These are phyloP conservation scores for Nebria salina DNA, from an alignment of 2,888 invertebrate species.

Conservation along the genomic window DNA sequence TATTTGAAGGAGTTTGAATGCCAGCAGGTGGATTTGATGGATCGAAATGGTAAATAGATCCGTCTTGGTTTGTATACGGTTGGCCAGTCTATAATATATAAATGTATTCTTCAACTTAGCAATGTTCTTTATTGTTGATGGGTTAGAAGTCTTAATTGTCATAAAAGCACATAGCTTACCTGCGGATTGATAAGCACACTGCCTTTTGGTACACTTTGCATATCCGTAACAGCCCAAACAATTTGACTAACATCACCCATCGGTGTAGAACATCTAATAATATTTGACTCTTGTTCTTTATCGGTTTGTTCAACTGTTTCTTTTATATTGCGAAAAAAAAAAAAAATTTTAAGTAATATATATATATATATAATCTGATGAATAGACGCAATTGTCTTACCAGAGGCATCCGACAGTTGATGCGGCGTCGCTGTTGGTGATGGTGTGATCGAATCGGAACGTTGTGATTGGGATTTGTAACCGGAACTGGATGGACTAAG, in stretches of 20 bases:
- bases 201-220: slow-evolving; percentile 85
- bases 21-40: slow-evolving; percentile 72
- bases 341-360: no score
- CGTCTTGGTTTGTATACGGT: slow-evolving; percentile 80
- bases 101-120: neutral
- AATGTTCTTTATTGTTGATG: slow-evolving; percentile 4
- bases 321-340: slow-evolving; percentile 7
- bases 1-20: slow-evolving; percentile 52
- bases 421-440: slow-evolving; percentile 73
- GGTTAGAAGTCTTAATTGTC: no score
- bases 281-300: slow-evolving; percentile 13
- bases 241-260: slow-evolving; percentile 61
- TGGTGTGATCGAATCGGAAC: slow-evolving; percentile 81
- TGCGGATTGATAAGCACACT: slow-evolving; percentile 89
- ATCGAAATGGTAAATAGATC: slow-evolving; percentile 80
- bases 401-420: slow-evolving; percentile 49
- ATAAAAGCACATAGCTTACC: slow-evolving; percentile 57
- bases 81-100: slow-evolving; percentile 71
- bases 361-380: neutral
- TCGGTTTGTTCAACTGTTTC: slow-evolving; percentile 52
- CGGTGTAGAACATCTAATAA: neutral
- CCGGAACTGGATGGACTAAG: slow-evolving; percentile 80
- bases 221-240: slow-evolving; percentile 89
- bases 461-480: slow-evolving; percentile 77
- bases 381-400: slow-evolving; percentile 48